These are phyloP conservation scores for Scaptomyza graminum DNA, from an alignment of 1,140 invertebrate species.

Conservation along the genomic window DNA sequence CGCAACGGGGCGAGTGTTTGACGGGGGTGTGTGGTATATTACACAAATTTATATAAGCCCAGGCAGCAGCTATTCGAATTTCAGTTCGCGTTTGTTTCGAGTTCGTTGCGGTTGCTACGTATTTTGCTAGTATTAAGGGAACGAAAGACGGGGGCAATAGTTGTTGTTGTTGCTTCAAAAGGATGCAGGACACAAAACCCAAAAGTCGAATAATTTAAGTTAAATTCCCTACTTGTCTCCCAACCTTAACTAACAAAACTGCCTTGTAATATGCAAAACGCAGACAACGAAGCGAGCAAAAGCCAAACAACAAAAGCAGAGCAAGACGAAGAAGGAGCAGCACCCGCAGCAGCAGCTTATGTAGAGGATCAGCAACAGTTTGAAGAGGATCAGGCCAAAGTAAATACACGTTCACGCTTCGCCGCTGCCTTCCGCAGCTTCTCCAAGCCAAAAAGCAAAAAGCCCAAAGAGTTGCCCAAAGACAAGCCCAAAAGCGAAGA, in stretches of 20 bases:
- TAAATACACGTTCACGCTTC: constrained; percentile 76
- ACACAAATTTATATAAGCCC: constrained; percentile 70
- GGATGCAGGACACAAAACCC: too few species aligned
- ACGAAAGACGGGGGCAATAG: constrained; percentile 3
- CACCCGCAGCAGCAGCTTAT: constrained; percentile 19
- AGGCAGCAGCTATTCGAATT: constrained; percentile 42
- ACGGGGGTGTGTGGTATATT: constrained; percentile 21
- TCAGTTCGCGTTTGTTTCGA: constrained; percentile 64
- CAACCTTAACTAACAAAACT: constrained; percentile 1
- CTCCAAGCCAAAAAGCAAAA: constrained; percentile 64
- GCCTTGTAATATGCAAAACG: constrained; percentile 69
- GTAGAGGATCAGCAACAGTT: constrained; percentile 5
- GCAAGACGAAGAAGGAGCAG: constrained; percentile 13
- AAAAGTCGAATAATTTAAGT: too few species aligned
- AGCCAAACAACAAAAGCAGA: constrained; percentile 34
- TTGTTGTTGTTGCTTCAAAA: background rate
- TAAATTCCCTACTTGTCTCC: background rate
- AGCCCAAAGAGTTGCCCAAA: constrained; percentile 36
- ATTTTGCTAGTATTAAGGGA: background rate
- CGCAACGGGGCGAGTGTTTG: constrained; percentile 30
- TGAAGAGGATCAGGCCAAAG: constrained; percentile 33
- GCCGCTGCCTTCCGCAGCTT: constrained; percentile 77
- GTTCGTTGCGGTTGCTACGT: constrained; percentile 57
- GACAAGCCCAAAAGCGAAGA: constrained; percentile 29
- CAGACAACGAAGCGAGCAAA: constrained; percentile 45